Conservation (phyloP, 2,113 vertebrate species). For the Pluvianellus socialis region DNA sequence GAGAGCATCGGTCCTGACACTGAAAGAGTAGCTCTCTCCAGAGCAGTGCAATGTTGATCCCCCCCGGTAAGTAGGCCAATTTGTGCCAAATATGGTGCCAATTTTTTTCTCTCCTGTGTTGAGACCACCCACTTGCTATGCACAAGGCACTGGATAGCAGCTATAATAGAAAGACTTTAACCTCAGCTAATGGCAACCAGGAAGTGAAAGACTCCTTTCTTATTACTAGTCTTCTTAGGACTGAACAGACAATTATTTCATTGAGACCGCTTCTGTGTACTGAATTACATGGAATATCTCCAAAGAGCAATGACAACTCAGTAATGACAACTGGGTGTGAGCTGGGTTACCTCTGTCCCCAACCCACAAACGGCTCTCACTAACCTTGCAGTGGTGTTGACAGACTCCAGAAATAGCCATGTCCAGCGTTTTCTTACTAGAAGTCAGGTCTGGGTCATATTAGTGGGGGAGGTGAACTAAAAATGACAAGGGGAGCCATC, state of each 20-base stretch:
- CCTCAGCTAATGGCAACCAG: neutral
- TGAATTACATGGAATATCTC: neutral
- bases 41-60: neutral
- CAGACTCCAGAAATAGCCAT: constrained; percentile 52
- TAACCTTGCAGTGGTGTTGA: constrained; percentile 6
- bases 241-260: constrained; percentile 3
- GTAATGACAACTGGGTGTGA: neutral
- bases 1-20: neutral
- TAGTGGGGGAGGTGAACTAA: neutral
- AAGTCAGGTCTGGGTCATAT: constrained; percentile 5
- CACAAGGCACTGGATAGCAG: neutral
- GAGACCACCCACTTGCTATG: neutral
- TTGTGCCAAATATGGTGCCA: neutral
- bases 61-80: neutral
- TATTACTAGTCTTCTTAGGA: neutral
- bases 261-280: neutral
- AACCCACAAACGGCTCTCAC: neutral
- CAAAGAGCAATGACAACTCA: neutral
- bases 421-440: constrained; percentile 20
- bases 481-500: neutral
- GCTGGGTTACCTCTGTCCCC: neutral
- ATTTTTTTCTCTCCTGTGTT: neutral
- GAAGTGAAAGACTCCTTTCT: neutral
- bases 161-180: neutral
- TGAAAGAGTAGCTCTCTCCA: neutral